Conservation (phyloP, 2,113 vertebrate genomes). For the Haemorhous mexicanus region DNA sequence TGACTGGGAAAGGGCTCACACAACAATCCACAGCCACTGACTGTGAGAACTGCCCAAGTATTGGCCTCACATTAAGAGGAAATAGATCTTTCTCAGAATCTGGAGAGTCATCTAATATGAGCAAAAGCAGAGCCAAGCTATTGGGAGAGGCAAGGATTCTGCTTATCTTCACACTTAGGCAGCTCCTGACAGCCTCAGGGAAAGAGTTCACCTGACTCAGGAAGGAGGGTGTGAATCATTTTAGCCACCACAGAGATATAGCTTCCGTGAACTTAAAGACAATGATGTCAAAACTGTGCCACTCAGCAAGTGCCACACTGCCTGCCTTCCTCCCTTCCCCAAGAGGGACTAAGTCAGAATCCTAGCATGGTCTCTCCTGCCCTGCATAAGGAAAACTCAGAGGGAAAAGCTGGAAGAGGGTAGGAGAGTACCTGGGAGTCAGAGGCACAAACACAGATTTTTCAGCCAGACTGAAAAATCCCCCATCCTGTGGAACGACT, state of each 20-base stretch:
- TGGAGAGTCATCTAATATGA: neutral
- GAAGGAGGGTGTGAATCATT: neutral
- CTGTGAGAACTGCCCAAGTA: neutral
- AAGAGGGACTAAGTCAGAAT: neutral
- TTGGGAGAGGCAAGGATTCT: neutral
- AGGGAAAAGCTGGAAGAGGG: neutral
- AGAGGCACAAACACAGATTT: neutral
- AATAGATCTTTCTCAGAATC: neutral
- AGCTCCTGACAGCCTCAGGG: neutral
- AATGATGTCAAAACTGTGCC: neutral
- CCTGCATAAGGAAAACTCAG: neutral
- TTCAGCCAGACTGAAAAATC: neutral
- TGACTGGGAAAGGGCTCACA: neutral
- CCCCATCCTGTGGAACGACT: fast-evolving
- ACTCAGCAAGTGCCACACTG: neutral
- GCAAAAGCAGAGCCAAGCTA: neutral
- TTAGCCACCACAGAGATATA: neutral
- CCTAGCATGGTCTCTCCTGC: neutral
- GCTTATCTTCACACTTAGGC: neutral
- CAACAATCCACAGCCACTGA: neutral
- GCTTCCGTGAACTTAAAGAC: neutral
- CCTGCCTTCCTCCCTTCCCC: neutral
- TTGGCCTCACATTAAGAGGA: neutral
- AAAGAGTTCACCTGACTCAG: neutral
- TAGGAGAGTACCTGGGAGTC: neutral